Percentiles rank a stretch among this genome's conserved stretches.
Conservation (phyloP, 92 coral and sea anemone species). For the Phenganax stokvisi region DNA sequence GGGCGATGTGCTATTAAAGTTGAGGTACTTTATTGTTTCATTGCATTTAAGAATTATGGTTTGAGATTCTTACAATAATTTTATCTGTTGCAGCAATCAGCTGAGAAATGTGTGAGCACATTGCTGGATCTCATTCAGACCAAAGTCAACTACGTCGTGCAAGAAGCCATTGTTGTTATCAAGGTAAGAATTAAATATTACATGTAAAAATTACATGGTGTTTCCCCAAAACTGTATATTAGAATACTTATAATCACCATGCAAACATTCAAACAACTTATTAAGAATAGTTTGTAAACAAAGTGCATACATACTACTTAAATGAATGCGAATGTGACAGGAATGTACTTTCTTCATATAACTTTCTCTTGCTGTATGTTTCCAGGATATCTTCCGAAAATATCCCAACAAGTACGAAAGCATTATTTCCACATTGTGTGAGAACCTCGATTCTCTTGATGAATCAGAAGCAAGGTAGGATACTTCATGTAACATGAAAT, state of each 20-base stretch:
- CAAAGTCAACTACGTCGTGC: slow-evolving; percentile 97
- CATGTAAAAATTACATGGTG: too few species aligned
- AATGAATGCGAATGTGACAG: not conserved
- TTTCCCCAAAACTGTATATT: too few species aligned
- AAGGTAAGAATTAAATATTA: slow-evolving; percentile 52
- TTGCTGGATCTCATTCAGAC: slow-evolving; percentile 91
- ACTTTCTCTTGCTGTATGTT: not conserved
- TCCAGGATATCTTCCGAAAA: slow-evolving; percentile 90
- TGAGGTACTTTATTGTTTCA: slow-evolving; percentile 56
- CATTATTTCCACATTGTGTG: slow-evolving; percentile 93
- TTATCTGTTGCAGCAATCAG: slow-evolving; percentile 63
- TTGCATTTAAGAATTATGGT: not conserved
- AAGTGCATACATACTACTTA: too few species aligned
- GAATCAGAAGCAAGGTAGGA: slow-evolving; percentile 95
- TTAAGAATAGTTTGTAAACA: too few species aligned
- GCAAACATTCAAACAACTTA: too few species aligned
- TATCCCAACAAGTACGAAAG: slow-evolving; percentile 99
- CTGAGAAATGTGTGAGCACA: slow-evolving; percentile 97
- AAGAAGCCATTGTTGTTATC: slow-evolving; percentile 98
- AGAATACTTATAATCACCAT: too few species aligned
- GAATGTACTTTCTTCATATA: not conserved
- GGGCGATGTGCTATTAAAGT: slow-evolving; percentile 99
- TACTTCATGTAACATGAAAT: not conserved
- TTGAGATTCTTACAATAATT: not conserved
- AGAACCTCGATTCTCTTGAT: slow-evolving; percentile 95